Conservation (phyloP, 2,113 vertebrate species). For the Nymphicus hollandicus region DNA sequence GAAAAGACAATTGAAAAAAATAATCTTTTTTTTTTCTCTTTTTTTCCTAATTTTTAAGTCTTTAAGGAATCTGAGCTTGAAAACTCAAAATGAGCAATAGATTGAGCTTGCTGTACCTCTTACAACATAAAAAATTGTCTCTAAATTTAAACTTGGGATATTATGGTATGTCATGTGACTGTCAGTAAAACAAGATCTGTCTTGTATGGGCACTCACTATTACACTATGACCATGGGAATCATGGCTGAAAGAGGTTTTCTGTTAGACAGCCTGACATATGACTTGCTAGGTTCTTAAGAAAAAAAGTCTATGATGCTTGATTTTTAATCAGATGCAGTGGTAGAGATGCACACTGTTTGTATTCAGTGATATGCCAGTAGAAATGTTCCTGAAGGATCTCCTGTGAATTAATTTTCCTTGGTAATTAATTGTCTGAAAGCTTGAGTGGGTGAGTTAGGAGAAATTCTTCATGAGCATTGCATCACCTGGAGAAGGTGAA, state of each 20-base stretch:
- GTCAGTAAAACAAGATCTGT: background rate
- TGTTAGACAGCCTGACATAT: background rate
- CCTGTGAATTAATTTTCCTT: background rate
- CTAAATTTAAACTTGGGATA: background rate
- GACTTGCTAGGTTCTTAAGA: background rate
- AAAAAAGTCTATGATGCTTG: background rate
- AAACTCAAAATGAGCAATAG: background rate
- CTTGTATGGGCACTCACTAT: background rate
- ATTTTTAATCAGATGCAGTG: slow-evolving; percentile 32
- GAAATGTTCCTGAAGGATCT: background rate
- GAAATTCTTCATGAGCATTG: background rate
- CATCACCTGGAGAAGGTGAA: background rate
- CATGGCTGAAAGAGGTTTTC: background rate
- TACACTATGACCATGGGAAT: background rate
- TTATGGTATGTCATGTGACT: fast-evolving
- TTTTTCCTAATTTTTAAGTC: background rate
- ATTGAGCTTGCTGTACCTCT: background rate
- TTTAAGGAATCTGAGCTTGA: background rate
- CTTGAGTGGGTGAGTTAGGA: background rate
- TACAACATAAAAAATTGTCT: background rate
- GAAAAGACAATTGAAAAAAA: background rate
- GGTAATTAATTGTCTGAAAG: background rate
- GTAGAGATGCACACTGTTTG: background rate
- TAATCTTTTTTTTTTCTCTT: background rate
- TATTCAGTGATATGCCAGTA: background rate